Evolutionary conservation across 2,888 invertebrate species (phyloP), one percentile per base, ranked within the genome.

Genomic region (Pardosa pseudoannulata): DNA sequence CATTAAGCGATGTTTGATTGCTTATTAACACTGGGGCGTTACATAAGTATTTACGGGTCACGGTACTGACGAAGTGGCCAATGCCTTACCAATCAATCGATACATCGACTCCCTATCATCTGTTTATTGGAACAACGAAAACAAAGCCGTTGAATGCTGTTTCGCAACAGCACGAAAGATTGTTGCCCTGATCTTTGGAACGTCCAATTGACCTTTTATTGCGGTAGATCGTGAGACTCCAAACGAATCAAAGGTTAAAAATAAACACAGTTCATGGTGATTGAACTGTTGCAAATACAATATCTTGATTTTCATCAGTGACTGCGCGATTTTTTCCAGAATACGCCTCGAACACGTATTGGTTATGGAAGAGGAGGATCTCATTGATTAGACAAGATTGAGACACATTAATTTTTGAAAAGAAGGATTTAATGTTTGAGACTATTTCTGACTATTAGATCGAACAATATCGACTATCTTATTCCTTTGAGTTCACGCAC

Each of bases 121-220:
- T 85, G 83, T 85, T 85, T 85, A 85, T 71, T 11, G 56, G 11
- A 41, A 1, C 39, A 31, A 67, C 39, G 39, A 74, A 81, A 62
- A 81, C 23, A 74, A 74, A 74, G 56, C 7, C 9, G 32, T 64
- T 74, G 31, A 46, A 13, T 27, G 13, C 11, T 31, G 19, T 80
- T 73, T 56, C 68, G 62, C 68, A 81, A 81, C 29, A 3, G 7
- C 13, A 28, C 23, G 19, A 23, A 72, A 56, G 56, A 70, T 39
- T 28, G 36, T 83, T 65, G 75, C 73, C 78, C 56, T 68, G 83
- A 85, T 78, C 82, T 76, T 83, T 83, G 76, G 23, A 62, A 50
- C 6, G 2, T n/a, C n/a, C 56, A 85, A 85, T 76, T 78, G 78
- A 32, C 41, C 67, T 70, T 36, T 65, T n/a, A n/a, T 16, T 3